Percentiles rank a stretch among this genome's conserved stretches.
phyloP scores from a whole-genome alignment of 2,888 invertebrate genomes.

The Seladonia tumulorum region DNA sequence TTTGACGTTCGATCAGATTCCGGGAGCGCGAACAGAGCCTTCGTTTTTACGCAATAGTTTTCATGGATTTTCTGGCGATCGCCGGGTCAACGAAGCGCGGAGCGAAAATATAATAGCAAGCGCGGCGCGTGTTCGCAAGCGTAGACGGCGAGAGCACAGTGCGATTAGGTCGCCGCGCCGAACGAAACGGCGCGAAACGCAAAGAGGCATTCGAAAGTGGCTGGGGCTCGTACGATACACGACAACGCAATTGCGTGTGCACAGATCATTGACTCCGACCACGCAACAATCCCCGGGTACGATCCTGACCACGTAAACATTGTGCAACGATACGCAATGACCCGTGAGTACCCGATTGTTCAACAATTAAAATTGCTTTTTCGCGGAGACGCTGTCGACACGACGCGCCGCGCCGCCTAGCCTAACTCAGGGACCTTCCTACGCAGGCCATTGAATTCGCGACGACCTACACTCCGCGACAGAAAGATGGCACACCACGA shows the following conservation, averaged over 20 bases:
- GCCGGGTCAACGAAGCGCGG: conserved; percentile 8
- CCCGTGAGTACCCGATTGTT: conserved; percentile 19
- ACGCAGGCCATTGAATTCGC: not conserved
- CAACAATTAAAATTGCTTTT: conserved; percentile 16
- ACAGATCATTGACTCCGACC: conserved; percentile 78
- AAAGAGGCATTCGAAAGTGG: conserved; percentile 68
- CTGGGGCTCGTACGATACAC: conserved; percentile 58
- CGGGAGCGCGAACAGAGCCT: not conserved
- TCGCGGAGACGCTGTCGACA: conserved; percentile 14
- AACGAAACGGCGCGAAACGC: conserved; percentile 51
- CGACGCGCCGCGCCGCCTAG: not conserved
- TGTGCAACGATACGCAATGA: conserved; percentile 52
- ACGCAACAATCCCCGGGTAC: conserved; percentile 58
- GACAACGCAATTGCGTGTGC: conserved; percentile 73
- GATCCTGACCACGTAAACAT: conserved; percentile 68
- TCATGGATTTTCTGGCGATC: conserved; percentile 21
- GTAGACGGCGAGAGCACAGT: conserved; percentile 9
- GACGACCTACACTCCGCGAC: too few species aligned
- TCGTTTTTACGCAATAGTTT: conserved; percentile 13
- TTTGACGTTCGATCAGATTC: not conserved
- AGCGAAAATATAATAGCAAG: conserved; percentile 3
- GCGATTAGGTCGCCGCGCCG: conserved; percentile 49
- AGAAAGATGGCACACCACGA: too few species aligned
- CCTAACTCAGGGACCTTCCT: not conserved
- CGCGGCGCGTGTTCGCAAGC: not conserved